phyloP scores from a whole-genome alignment of 2,888 invertebrate genomes.

The Heliothis peltigera region DNA sequence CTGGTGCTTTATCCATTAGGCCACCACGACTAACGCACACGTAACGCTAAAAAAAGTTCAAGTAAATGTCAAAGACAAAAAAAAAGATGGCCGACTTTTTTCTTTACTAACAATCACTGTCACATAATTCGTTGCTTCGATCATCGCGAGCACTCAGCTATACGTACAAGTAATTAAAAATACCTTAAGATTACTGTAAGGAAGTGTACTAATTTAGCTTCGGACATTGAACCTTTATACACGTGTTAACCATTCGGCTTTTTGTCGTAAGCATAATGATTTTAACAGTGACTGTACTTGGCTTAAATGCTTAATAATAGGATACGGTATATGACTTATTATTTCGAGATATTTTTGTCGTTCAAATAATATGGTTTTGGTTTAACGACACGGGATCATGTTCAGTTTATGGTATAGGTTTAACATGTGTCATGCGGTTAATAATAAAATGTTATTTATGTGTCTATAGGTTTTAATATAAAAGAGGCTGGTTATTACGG shows the following conservation, averaged over 20 bases:
- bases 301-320: conserved; percentile 46
- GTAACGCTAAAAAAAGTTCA: neutral
- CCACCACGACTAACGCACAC: too few species aligned
- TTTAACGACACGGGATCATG: conserved; percentile 24
- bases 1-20: too few species aligned
- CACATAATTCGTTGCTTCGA: conserved; percentile 49
- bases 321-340: conserved; percentile 36
- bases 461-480: neutral
- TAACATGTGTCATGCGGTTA: conserved; percentile 15
- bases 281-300: conserved; percentile 52
- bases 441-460: neutral
- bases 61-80: neutral
- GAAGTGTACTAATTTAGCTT: conserved; percentile 81
- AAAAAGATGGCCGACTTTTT: conserved; percentile 1
- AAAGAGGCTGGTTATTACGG: neutral
- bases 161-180: conserved; percentile 67
- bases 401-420: conserved; percentile 5
- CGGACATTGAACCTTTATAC: conserved; percentile 79
- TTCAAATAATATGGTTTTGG: conserved; percentile 45
- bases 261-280: conserved; percentile 49
- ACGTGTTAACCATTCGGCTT: conserved; percentile 72
- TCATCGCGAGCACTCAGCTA: conserved; percentile 56
- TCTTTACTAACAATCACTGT: conserved; percentile 21
- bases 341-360: conserved; percentile 47
- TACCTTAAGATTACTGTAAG: conserved; percentile 73